Evolutionary conservation across 1,140 invertebrate species (phyloP).

Genomic region (Apis cerana): DNA sequence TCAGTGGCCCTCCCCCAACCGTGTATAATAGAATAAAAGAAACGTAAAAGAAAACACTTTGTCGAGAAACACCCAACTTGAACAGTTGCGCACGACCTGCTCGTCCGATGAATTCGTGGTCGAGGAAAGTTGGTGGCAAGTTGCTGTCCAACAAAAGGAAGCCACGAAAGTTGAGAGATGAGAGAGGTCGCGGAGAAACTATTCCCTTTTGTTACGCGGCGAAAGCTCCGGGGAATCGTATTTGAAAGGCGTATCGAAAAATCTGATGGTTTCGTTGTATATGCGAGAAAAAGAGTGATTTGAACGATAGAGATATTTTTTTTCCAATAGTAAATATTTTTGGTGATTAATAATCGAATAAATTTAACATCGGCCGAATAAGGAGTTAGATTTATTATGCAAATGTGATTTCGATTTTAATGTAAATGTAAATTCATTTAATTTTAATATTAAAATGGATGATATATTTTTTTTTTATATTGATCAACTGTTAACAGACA

Average conservation of each 20-base stretch:
- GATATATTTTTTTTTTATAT: too few relatives aligned
- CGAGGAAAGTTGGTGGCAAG: slow-evolving; percentile 45
- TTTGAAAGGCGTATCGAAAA: neutral
- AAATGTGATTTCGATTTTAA: too few relatives aligned
- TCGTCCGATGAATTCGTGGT: slow-evolving; percentile 57
- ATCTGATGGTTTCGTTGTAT: neutral
- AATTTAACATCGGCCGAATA: too few relatives aligned
- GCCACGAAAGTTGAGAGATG: slow-evolving; percentile 5
- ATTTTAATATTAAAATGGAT: too few relatives aligned
- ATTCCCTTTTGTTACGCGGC: neutral
- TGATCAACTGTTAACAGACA: too few relatives aligned
- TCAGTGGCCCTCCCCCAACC: neutral
- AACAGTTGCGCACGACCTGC: slow-evolving; percentile 48
- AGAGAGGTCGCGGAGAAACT: neutral
- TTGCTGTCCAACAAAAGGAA: slow-evolving; percentile 60
- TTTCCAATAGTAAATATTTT: too few relatives aligned
- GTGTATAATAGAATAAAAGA: slow-evolving; percentile 33
- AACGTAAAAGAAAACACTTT: slow-evolving; percentile 41
- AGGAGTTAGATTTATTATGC: too few relatives aligned
- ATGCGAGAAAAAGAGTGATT: too few relatives aligned
- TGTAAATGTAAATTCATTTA: too few relatives aligned
- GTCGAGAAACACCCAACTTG: slow-evolving; percentile 28
- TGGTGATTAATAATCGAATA: too few relatives aligned
- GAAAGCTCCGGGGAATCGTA: neutral
- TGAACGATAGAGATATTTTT: too few relatives aligned